These are phyloP conservation scores for Mustela erminea DNA, from an alignment of 2,797 vertebrate genomes.

Conservation along the genomic window DNA sequence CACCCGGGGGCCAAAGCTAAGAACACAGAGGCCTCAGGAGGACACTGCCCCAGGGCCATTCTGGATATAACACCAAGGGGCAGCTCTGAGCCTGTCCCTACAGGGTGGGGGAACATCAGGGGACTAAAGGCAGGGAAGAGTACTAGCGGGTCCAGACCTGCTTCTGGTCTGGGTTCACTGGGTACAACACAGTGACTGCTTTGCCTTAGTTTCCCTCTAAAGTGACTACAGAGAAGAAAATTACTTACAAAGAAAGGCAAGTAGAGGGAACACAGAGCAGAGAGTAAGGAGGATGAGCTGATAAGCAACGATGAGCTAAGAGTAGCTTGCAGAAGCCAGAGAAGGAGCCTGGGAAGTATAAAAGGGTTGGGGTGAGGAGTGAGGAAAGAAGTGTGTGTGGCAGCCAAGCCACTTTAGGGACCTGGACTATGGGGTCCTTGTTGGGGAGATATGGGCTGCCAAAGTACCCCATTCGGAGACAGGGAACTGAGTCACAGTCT, in stretches of 20 bases:
- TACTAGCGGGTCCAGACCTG: not conserved
- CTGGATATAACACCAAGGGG: not conserved
- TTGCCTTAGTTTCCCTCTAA: conserved; percentile 61
- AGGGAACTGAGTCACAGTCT: not conserved
- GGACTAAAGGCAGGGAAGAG: not conserved
- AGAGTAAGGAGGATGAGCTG: not conserved
- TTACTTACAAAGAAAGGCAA: not conserved
- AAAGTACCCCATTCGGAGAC: not conserved
- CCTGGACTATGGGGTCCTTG: not conserved
- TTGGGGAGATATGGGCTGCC: not conserved
- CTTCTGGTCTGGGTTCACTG: not conserved
- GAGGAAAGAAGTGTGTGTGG: not conserved
- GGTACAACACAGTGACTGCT: not conserved
- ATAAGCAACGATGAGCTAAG: not conserved
- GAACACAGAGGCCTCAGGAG: not conserved
- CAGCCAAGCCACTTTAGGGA: not conserved
- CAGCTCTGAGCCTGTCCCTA: not conserved
- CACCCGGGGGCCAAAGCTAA: not conserved
- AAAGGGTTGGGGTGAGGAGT: not conserved
- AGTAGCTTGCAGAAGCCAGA: not conserved
- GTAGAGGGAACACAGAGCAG: not conserved
- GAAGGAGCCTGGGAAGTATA: not conserved
- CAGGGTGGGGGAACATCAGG: not conserved
- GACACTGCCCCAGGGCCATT: not conserved
- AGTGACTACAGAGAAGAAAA: conserved; percentile 33